Evolutionary conservation across 2,888 invertebrate genomes (phyloP).

Genomic region (Drosophila phalerata): DNA sequence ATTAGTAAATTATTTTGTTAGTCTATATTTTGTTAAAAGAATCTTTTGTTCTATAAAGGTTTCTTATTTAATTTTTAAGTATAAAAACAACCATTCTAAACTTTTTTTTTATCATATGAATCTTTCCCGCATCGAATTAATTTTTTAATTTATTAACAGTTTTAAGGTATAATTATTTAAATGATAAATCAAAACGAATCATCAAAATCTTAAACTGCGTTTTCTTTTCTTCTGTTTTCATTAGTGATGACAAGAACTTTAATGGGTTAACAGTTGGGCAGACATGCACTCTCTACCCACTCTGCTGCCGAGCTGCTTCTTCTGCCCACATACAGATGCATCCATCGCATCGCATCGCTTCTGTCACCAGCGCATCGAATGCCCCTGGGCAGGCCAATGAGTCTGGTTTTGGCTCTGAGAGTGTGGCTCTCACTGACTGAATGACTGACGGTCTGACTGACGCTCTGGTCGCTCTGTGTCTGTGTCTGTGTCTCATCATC

Average conservation of each 20-base stretch:
- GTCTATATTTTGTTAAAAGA: too few species aligned
- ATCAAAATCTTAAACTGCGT: constrained; percentile 7
- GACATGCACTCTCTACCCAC: constrained; percentile 30
- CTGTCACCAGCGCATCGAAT: constrained; percentile 66
- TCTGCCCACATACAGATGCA: constrained; percentile 50
- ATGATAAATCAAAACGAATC: constrained; percentile 22
- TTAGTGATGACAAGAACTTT: constrained; percentile 40
- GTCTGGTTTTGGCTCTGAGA: constrained; percentile 15
- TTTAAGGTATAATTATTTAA: constrained; percentile 14
- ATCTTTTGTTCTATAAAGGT: too few species aligned
- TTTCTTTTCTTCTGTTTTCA: constrained; percentile 5
- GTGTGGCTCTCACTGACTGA: constrained; percentile 15
- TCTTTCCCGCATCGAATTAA: background rate
- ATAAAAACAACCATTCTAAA: too few species aligned
- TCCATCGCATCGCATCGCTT: constrained; percentile 43
- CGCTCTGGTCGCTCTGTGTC: background rate
- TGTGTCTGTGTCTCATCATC: constrained; percentile 56
- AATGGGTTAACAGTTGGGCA: constrained; percentile 49
- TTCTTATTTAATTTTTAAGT: too few species aligned
- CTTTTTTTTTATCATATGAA: too few species aligned
- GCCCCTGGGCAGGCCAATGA: constrained; percentile 43
- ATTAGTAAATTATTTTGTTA: too few species aligned
- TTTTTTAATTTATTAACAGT: constrained; percentile 6
- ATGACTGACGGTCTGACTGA: constrained; percentile 1
- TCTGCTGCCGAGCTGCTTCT: constrained; percentile 1